A percentile compares a stretch with the other conserved stretches of the same genome.
Evolutionary conservation across 2,797 vertebrate genomes (phyloP).

Genomic region (Pterois miles): DNA sequence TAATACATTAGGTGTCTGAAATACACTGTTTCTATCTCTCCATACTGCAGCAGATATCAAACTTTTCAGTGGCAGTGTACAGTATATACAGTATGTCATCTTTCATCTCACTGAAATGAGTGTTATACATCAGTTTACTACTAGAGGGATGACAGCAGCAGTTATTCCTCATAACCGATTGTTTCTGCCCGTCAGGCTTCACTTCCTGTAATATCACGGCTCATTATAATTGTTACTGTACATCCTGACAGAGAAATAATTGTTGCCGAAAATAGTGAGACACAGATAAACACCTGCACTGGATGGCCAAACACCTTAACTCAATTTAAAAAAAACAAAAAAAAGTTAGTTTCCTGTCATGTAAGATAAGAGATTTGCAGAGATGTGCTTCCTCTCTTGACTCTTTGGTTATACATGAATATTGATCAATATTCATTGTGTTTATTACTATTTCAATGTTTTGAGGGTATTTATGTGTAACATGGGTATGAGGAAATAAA

Average conservation of each 20-base stretch:
- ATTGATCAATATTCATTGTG: too few species aligned
- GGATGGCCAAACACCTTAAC: not conserved
- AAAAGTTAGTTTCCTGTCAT: too few species aligned
- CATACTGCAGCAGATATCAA: not conserved
- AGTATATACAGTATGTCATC: not conserved
- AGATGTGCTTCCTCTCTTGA: too few species aligned
- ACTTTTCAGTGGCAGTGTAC: not conserved
- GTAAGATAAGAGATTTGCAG: too few species aligned
- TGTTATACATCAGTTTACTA: constrained; percentile 7
- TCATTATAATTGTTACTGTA: constrained; percentile 13
- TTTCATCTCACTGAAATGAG: constrained; percentile 12
- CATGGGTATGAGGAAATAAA: too few species aligned
- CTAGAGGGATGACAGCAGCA: constrained; percentile 14
- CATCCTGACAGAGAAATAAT: not conserved
- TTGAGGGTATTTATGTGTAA: too few species aligned
- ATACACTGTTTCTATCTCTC: not conserved
- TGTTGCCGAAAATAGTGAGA: constrained; percentile 15
- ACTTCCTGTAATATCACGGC: constrained; percentile 20
- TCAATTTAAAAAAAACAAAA: too few species aligned
- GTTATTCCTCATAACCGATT: constrained; percentile 31
- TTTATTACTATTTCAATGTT: too few species aligned
- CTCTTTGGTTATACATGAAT: too few species aligned
- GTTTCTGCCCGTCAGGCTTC: constrained; percentile 19
- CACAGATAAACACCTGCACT: constrained; percentile 10
- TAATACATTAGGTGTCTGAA: too few species aligned